Percentiles rank a stretch among this genome's conserved stretches.
These are phyloP conservation scores for Eilema griseolum DNA, from an alignment of 2,888 invertebrate genomes.

Conservation along the genomic window DNA sequence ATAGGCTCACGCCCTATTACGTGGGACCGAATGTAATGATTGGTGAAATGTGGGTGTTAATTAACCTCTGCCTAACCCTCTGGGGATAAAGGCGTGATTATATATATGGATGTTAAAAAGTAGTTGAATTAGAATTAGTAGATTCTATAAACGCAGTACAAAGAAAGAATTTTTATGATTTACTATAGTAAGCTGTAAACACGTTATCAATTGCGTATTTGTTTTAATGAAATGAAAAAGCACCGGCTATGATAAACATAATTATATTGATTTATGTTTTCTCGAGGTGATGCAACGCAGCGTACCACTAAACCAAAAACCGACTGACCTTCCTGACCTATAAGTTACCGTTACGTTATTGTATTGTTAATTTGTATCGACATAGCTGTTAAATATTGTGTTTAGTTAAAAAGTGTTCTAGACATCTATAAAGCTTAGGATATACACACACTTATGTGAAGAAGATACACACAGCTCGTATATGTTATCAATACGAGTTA, in stretches of 20 bases:
- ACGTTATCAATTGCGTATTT: neutral
- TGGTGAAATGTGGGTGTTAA: too few relatives aligned
- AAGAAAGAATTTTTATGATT: neutral
- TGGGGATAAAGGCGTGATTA: too few relatives aligned
- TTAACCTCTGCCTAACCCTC: too few relatives aligned
- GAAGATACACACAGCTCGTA: constrained; percentile 29
- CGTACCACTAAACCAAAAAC: neutral
- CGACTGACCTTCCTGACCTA: neutral
- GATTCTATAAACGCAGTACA: too few relatives aligned
- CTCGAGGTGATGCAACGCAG: neutral
- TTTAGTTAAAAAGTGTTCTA: neutral
- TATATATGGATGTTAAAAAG: too few relatives aligned
- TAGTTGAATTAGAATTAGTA: too few relatives aligned
- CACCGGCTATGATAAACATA: neutral
- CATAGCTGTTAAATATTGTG: neutral
- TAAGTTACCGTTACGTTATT: neutral
- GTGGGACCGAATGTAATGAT: too few relatives aligned
- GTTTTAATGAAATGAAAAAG: neutral
- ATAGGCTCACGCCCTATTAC: too few relatives aligned
- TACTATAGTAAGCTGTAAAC: neutral
- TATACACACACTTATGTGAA: neutral
- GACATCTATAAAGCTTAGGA: constrained; percentile 15
- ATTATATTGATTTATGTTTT: neutral
- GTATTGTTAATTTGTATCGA: neutral
- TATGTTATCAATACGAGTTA: constrained; percentile 31